These are phyloP conservation scores for Hydropotes inermis DNA, from an alignment of 2,113 vertebrate genomes.

Conservation along the genomic window DNA sequence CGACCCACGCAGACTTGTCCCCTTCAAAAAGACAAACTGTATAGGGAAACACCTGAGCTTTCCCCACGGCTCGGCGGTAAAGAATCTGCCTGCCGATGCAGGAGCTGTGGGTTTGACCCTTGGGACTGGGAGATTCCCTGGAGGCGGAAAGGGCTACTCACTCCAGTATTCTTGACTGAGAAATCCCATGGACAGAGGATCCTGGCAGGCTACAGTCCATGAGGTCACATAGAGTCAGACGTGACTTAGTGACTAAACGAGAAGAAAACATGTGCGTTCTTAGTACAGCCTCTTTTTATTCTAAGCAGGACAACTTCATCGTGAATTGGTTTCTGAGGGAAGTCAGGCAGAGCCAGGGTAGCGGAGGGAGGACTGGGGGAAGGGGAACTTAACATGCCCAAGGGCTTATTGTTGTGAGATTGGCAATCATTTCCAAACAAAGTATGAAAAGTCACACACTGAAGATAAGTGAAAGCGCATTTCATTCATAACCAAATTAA, in stretches of 20 bases:
- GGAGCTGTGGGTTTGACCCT: neutral
- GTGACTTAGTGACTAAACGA: neutral
- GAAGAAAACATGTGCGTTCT: neutral
- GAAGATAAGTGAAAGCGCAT: neutral
- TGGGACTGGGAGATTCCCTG: neutral
- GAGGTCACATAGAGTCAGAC: neutral
- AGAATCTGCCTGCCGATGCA: neutral
- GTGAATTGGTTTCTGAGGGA: neutral
- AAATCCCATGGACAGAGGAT: neutral
- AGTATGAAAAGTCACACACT: neutral
- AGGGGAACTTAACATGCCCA: neutral
- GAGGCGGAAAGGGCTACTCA: neutral
- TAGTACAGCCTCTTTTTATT: neutral
- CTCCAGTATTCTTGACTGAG: neutral
- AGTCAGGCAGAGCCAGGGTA: fast-evolving
- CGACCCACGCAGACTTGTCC: neutral
- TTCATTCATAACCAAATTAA: slow-evolving; percentile 24
- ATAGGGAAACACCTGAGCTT: neutral
- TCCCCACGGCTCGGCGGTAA: neutral
- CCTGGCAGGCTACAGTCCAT: neutral
- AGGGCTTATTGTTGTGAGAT: neutral
- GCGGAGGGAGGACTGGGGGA: neutral
- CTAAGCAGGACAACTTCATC: neutral
- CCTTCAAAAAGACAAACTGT: neutral
- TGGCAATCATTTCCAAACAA: neutral